Evolutionary conservation across 2,797 vertebrate species (phyloP).

Genomic region (Sebastes kiyomatsui): DNA sequence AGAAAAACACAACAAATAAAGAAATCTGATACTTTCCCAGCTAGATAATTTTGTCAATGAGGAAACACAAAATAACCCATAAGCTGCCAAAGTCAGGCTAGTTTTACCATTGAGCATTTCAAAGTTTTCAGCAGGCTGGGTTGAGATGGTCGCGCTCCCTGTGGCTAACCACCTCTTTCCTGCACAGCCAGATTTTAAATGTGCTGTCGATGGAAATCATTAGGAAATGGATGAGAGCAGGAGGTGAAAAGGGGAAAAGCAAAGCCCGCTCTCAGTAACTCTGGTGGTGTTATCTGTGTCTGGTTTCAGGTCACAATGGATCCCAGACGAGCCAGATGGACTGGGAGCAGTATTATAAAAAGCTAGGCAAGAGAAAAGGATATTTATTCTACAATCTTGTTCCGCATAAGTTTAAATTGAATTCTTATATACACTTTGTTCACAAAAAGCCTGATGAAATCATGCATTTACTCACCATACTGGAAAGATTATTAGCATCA

Average conservation of each 20-base stretch:
- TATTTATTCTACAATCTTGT: constrained; percentile 1
- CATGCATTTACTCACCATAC: background rate
- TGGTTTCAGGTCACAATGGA: constrained; percentile 83
- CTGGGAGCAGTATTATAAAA: constrained; percentile 82
- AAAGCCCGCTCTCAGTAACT: constrained; percentile 47
- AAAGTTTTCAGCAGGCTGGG: background rate
- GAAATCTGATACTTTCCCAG: background rate
- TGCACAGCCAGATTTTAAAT: constrained; percentile 23
- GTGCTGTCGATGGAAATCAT: constrained; percentile 48
- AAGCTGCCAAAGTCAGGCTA: no score
- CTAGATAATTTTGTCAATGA: background rate
- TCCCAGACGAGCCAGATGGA: constrained; percentile 84
- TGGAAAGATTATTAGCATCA: background rate
- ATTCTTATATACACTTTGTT: background rate
- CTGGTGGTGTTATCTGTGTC: constrained; percentile 67
- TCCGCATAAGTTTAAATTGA: background rate
- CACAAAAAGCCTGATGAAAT: background rate
- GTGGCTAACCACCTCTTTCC: constrained; percentile 49
- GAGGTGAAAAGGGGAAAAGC: constrained; percentile 30
- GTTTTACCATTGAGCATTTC: background rate
- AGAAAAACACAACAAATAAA: background rate
- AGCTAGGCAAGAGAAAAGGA: constrained; percentile 69
- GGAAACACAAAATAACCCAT: background rate
- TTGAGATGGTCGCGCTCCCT: background rate
- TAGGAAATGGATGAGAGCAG: constrained; percentile 36